A percentile compares a stretch with the other conserved stretches of the same genome.
Conservation (phyloP, 2,797 vertebrate species). For the Alauda arvensis region DNA sequence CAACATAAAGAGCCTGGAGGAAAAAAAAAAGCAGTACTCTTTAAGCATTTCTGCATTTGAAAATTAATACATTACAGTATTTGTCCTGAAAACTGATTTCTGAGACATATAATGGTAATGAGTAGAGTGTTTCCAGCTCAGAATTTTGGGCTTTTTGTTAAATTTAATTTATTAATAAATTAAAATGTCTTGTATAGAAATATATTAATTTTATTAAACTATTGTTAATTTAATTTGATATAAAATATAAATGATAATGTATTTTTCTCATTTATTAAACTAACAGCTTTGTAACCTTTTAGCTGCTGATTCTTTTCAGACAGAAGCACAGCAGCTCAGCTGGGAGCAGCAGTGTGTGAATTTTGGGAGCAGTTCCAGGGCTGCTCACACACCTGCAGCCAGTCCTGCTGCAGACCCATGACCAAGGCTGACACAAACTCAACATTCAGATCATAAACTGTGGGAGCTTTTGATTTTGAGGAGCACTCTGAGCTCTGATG, state of each 20-base stretch:
- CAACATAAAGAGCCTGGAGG: neutral
- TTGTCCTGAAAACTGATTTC: neutral
- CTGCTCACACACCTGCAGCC: neutral
- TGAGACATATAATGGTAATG: neutral
- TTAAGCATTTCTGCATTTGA: neutral
- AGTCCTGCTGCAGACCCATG: neutral
- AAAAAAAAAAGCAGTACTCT: neutral
- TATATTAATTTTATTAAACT: neutral
- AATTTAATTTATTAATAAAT: neutral
- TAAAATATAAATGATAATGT: neutral
- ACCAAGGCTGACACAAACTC: neutral
- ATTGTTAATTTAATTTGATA: too few relatives aligned
- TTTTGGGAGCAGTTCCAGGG: neutral
- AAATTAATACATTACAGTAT: neutral
- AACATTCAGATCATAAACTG: neutral
- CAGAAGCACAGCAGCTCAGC: neutral
- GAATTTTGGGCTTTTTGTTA: neutral
- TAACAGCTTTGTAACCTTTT: neutral
- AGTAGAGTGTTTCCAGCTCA: neutral
- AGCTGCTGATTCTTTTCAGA: neutral
- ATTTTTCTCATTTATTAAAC: neutral
- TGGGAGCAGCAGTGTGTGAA: rapidly evolving
- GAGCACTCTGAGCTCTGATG: rapidly evolving
- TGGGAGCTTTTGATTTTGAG: neutral
- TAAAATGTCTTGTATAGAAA: rapidly evolving